Evolutionary conservation across 2,113 vertebrate genomes (phyloP).

Genomic region (Pica pica): DNA sequence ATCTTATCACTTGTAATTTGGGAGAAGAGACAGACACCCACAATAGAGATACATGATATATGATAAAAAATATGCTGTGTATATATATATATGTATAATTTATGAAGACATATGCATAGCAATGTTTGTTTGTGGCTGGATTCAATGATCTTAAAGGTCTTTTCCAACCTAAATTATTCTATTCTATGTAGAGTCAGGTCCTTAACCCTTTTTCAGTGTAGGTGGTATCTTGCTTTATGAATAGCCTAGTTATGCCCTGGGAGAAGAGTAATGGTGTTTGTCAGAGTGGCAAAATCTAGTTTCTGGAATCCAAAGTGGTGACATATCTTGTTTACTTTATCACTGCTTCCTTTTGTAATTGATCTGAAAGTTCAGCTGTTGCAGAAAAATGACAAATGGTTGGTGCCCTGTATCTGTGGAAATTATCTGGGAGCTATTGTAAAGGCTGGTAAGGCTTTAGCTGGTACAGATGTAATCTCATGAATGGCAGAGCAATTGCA

Average conservation of each 20-base stretch:
- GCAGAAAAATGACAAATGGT: slow-evolving; percentile 15
- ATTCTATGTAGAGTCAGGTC: neutral
- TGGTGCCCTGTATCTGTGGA: neutral
- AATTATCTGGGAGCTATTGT: neutral
- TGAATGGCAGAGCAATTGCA: neutral
- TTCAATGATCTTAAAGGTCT: neutral
- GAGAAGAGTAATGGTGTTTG: neutral
- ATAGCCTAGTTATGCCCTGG: neutral
- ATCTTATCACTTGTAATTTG: neutral
- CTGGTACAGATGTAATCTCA: neutral
- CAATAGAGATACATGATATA: neutral
- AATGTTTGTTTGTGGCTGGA: neutral
- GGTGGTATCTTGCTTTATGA: neutral
- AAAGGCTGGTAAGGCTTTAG: neutral
- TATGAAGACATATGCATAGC: too few species aligned
- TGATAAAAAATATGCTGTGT: neutral
- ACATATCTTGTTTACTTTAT: slow-evolving; percentile 21
- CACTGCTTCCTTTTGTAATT: slow-evolving; percentile 2
- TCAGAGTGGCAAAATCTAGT: neutral
- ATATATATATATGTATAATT: neutral
- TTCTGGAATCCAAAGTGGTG: neutral
- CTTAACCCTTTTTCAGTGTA: neutral
- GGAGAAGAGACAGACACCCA: neutral
- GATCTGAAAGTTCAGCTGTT: slow-evolving; percentile 22
- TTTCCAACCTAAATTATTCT: neutral